These are phyloP conservation scores for Crenichthys baileyi DNA, from an alignment of 2,797 vertebrate species.

Conservation along the genomic window DNA sequence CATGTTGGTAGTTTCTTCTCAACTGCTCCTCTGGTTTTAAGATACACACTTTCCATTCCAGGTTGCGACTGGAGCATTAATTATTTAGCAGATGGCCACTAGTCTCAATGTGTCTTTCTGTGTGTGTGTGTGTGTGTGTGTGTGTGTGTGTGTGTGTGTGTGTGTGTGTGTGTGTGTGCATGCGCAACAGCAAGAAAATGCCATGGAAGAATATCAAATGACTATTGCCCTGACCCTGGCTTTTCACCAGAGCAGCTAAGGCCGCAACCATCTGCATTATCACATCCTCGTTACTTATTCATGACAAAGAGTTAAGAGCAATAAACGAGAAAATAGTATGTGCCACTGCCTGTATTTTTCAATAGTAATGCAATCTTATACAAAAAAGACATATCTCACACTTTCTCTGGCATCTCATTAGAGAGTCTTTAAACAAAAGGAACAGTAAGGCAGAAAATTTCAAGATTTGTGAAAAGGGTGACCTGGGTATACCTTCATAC, in stretches of 20 bases:
- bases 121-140: neutral
- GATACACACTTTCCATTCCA: conserved; percentile 49
- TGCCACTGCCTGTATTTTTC: conserved; percentile 2
- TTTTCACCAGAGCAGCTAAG: conserved; percentile 66
- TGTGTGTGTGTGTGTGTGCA: neutral
- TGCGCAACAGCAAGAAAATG: conserved; percentile 54
- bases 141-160: neutral
- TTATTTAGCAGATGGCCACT: conserved; percentile 63
- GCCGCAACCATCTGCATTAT: conserved; percentile 59
- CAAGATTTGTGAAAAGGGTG: neutral
- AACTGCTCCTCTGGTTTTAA: conserved; percentile 43
- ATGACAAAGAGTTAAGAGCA: conserved; percentile 41
- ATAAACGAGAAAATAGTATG: neutral
- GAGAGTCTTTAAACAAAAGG: neutral
- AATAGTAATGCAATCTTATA: neutral
- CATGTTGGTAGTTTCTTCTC: conserved; percentile 40
- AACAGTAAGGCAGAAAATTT: neutral
- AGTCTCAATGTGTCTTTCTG: neutral
- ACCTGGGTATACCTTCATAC: neutral
- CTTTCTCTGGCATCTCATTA: neutral
- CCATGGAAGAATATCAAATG: conserved; percentile 74
- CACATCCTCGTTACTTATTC: conserved; percentile 65
- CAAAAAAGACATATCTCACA: neutral
- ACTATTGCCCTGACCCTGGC: conserved; percentile 65
- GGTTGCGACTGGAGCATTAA: conserved; percentile 57